phyloP scores from a whole-genome alignment of 2,797 vertebrate species.

The Gadopsis marmoratus region DNA sequence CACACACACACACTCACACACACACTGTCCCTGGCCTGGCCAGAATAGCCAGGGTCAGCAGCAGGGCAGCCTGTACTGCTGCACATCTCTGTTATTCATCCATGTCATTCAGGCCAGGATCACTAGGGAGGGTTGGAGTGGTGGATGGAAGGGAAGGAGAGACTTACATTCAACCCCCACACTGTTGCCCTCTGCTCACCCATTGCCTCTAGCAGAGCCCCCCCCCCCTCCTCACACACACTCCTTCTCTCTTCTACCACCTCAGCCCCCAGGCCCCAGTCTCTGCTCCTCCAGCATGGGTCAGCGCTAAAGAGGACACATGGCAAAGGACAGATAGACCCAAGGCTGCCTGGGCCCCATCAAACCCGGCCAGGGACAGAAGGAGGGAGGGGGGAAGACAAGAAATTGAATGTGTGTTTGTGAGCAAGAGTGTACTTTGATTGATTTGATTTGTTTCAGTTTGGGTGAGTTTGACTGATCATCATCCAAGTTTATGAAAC shows the following conservation, averaged over 20 bases:
- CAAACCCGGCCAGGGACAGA: constrained; percentile 55
- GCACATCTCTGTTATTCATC: constrained; percentile 83
- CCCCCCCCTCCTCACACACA: constrained; percentile 5
- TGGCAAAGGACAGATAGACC: constrained; percentile 80
- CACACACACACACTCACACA: constrained; percentile 25
- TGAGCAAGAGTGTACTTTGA: constrained; percentile 10
- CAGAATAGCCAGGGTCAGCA: constrained; percentile 78
- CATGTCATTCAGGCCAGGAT: constrained; percentile 82
- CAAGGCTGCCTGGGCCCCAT: constrained; percentile 69
- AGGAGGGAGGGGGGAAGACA: neutral
- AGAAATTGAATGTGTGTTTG: neutral
- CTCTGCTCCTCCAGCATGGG: constrained; percentile 75
- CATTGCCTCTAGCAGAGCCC: constrained; percentile 68
- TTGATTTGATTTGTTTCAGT: constrained; percentile 24
- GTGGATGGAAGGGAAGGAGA: constrained; percentile 66
- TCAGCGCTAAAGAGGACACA: constrained; percentile 82
- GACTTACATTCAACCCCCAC: constrained; percentile 78
- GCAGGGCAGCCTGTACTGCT: constrained; percentile 77
- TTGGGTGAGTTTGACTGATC: constrained; percentile 2
- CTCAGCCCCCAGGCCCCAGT: constrained; percentile 62
- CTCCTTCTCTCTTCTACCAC: constrained; percentile 49
- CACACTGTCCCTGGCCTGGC: constrained; percentile 64
- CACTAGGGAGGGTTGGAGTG: constrained; percentile 74
- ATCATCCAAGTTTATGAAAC: constrained; percentile 9
- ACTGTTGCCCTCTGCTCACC: constrained; percentile 70